phyloP scores from a whole-genome alignment of 2,888 invertebrate species.

The Barypeithes pellucidus region DNA sequence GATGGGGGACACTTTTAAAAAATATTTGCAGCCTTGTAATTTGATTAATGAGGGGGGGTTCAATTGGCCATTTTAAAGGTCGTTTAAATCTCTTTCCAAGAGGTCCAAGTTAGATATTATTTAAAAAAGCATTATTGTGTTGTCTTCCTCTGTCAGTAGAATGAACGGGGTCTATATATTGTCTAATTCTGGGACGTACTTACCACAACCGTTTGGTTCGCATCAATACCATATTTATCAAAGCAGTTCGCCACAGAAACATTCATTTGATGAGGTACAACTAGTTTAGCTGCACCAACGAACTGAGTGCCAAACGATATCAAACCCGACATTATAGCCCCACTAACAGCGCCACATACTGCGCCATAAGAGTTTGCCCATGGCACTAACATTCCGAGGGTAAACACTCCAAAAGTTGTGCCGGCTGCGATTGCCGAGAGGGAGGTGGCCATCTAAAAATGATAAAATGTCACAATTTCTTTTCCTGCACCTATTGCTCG shows the following conservation, averaged over 20 bases:
- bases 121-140: too few relatives aligned
- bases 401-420: constrained; percentile 87
- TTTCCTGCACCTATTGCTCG: background rate
- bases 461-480: background rate
- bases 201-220: constrained; percentile 68
- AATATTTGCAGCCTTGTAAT: too few relatives aligned
- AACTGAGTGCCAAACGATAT: constrained; percentile 80
- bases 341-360: constrained; percentile 75
- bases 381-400: constrained; percentile 86
- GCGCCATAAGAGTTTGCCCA: constrained; percentile 84
- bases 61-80: too few relatives aligned
- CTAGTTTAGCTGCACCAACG: constrained; percentile 75
- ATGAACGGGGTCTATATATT: too few relatives aligned
- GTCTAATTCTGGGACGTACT: too few relatives aligned
- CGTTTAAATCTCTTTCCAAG: too few relatives aligned
- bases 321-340: constrained; percentile 77
- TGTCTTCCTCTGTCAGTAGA: too few relatives aligned
- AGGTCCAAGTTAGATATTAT: too few relatives aligned
- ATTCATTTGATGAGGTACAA: constrained; percentile 75
- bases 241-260: constrained; percentile 71
- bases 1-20: too few relatives aligned
- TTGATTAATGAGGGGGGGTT: too few relatives aligned
- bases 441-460: constrained; percentile 77
- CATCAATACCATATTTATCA: constrained; percentile 61
- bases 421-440: constrained; percentile 89